phyloP scores from a whole-genome alignment of 2,113 vertebrate species.

The Aegithalos caudatus region DNA sequence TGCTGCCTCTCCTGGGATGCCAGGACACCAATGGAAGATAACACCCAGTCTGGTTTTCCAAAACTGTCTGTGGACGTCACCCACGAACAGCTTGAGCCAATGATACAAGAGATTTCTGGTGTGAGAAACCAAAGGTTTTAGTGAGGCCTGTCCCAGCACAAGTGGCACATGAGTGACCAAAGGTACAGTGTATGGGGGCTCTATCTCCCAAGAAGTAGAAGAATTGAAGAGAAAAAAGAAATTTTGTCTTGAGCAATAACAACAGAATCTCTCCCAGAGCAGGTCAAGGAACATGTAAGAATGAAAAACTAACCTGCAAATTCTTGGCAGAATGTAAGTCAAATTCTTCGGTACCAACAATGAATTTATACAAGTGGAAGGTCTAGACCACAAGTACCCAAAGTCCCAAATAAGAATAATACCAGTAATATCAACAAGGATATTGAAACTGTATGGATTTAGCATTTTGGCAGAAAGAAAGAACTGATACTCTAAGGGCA shows the following conservation, averaged over 20 bases:
- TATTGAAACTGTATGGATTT: background rate
- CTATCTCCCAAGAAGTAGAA: background rate
- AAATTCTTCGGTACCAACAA: background rate
- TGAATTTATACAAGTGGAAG: background rate
- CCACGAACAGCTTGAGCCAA: constrained; percentile 66
- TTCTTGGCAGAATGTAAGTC: background rate
- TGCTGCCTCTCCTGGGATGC: constrained; percentile 28
- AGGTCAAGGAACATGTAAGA: background rate
- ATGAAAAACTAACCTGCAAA: background rate
- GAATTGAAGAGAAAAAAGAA: background rate
- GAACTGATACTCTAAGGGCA: background rate
- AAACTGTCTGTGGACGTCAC: constrained; percentile 28
- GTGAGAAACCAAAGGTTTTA: background rate
- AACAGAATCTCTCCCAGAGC: background rate
- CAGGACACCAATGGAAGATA: constrained; percentile 43
- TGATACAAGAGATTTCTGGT: constrained; percentile 51
- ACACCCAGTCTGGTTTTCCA: constrained; percentile 66
- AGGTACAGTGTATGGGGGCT: background rate
- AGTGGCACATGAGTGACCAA: background rate
- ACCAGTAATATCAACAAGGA: background rate
- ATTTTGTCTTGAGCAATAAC: background rate
- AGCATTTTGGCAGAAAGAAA: background rate
- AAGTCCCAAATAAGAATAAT: background rate
- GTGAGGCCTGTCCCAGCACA: background rate
- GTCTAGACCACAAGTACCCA: background rate